Conservation (phyloP, 1,140 invertebrate genomes). For the Bombus affinis region DNA sequence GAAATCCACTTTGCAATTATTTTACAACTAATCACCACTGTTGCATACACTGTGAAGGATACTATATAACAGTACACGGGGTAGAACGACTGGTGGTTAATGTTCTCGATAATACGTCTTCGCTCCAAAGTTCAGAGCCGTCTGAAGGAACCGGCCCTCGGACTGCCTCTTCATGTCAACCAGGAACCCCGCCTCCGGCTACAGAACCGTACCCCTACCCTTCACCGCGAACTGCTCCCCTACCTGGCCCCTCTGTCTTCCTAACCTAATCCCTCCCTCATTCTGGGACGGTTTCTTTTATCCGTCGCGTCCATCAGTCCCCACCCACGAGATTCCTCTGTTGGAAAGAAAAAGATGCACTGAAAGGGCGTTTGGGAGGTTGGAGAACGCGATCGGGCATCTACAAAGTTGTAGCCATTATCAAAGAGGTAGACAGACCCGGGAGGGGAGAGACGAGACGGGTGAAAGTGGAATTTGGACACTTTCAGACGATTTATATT, state of each 20-base stretch:
- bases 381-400: neutral
- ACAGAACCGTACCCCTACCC: conserved; percentile 3
- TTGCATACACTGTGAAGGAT: too few species aligned
- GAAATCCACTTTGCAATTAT: neutral
- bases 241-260: neutral
- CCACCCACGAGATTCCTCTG: conserved; percentile 27
- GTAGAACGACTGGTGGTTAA: rapidly evolving
- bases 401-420: conserved; percentile 1
- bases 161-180: conserved; percentile 31
- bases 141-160: conserved; percentile 9
- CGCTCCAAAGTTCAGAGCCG: conserved; percentile 8
- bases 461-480: neutral
- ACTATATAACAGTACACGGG: too few species aligned
- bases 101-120: neutral
- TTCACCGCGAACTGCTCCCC: neutral
- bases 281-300: conserved; percentile 37
- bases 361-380: neutral
- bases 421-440: neutral
- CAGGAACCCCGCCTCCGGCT: conserved; percentile 39
- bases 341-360: neutral
- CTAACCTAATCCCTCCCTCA: neutral
- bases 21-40: too few species aligned
- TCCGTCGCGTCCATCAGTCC: conserved; percentile 29
- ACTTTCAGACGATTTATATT: neutral
- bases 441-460: too few species aligned